Evolutionary conservation across 2,113 vertebrate species (phyloP).

Genomic region (Cephalophus harveyi): DNA sequence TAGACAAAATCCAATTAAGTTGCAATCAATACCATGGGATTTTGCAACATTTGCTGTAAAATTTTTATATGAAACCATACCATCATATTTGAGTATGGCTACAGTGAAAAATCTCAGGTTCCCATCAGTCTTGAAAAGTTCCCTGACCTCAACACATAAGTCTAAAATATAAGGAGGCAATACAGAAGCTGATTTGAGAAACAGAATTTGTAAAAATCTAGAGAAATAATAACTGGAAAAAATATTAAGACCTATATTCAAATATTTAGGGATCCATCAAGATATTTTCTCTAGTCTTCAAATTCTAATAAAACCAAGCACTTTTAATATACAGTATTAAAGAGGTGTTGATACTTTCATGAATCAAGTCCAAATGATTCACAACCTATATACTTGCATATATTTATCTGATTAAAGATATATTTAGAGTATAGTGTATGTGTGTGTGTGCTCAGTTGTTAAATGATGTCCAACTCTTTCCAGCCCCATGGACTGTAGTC

Average conservation of each 20-base stretch:
- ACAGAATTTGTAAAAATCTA: background rate
- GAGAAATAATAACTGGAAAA: background rate
- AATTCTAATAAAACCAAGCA: background rate
- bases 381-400: background rate
- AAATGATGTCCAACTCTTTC: background rate
- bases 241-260: background rate
- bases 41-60: background rate
- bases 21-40: background rate
- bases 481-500: background rate
- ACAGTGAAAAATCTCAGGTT: background rate
- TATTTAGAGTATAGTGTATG: background rate
- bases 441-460: background rate
- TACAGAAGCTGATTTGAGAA: background rate
- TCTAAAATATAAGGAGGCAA: background rate
- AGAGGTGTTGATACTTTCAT: background rate
- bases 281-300: background rate
- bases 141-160: background rate
- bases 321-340: background rate
- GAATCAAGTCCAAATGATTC: background rate
- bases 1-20: background rate
- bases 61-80: slow-evolving; percentile 1
- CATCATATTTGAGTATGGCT: background rate
- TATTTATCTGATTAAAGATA: background rate
- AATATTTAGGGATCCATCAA: background rate
- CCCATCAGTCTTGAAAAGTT: background rate